A percentile compares a stretch with the other conserved stretches of the same genome.
These are phyloP conservation scores for Myathropa florea DNA, from an alignment of 2,888 invertebrate species.

Conservation along the genomic window DNA sequence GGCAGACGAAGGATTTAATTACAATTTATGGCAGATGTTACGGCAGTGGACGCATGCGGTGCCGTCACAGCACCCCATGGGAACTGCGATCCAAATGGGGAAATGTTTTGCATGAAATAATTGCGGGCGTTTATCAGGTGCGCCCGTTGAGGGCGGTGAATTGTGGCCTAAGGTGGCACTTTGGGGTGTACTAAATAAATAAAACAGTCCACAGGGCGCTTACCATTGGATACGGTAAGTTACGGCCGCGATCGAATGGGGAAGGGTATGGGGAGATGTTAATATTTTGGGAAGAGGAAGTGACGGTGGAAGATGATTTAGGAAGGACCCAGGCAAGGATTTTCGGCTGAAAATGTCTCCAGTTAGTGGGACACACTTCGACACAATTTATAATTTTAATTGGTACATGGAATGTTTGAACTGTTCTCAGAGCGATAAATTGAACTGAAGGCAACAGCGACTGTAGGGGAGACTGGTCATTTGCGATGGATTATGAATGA, in stretches of 20 bases:
- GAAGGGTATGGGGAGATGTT: not conserved
- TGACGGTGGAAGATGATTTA: slow-evolving; percentile 38
- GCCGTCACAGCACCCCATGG: slow-evolving; percentile 16
- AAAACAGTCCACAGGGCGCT: slow-evolving; percentile 61
- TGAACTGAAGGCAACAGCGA: not conserved
- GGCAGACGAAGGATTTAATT: slow-evolving; percentile 64
- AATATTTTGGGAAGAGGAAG: slow-evolving; percentile 22
- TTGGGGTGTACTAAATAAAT: slow-evolving; percentile 66
- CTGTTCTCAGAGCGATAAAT: not conserved
- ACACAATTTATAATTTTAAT: slow-evolving; percentile 46
- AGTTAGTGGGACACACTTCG: slow-evolving; percentile 17
- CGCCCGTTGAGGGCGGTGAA: slow-evolving; percentile 61
- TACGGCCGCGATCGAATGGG: not conserved
- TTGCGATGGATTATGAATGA: not conserved
- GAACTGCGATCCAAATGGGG: slow-evolving; percentile 2
- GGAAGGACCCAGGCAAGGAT: slow-evolving; percentile 21
- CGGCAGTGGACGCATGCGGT: slow-evolving; percentile 46
- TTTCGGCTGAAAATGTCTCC: not conserved
- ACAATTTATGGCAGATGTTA: slow-evolving; percentile 67
- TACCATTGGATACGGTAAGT: slow-evolving; percentile 8
- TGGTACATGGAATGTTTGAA: slow-evolving; percentile 32
- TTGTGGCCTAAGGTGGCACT: slow-evolving; percentile 48
- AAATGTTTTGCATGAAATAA: slow-evolving; percentile 62
- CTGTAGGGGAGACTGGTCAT: not conserved
- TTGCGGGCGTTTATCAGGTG: slow-evolving; percentile 66